These are phyloP conservation scores for Leptinotarsa lineolata DNA, from an alignment of 1,140 invertebrate genomes.

Conservation along the genomic window DNA sequence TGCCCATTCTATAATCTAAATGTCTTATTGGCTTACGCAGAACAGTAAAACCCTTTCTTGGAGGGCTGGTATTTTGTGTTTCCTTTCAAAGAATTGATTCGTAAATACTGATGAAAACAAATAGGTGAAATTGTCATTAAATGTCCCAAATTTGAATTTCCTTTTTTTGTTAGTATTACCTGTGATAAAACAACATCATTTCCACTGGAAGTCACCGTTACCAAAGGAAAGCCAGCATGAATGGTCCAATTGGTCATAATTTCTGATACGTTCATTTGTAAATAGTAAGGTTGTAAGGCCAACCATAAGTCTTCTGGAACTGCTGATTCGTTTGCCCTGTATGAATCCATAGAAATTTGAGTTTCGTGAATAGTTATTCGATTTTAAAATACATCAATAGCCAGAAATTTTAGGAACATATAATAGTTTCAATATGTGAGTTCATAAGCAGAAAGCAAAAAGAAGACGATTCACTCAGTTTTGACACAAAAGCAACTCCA, in stretches of 20 bases:
- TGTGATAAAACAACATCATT: constrained; percentile 33
- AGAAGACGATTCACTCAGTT: background rate
- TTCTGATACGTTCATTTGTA: constrained; percentile 32
- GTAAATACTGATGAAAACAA: too few species aligned
- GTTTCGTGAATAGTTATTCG: too few species aligned
- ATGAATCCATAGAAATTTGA: constrained; percentile 48
- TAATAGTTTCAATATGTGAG: background rate
- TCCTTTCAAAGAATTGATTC: too few species aligned
- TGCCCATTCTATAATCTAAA: too few species aligned
- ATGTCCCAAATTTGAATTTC: too few species aligned
- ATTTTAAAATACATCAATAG: too few species aligned
- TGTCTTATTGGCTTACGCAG: too few species aligned
- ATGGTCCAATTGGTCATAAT: constrained; percentile 63
- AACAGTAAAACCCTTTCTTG: too few species aligned
- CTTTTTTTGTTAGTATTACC: constrained; percentile 20
- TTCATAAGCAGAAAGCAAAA: background rate
- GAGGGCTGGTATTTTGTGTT: too few species aligned
- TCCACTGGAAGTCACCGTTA: constrained; percentile 52
- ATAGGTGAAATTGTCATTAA: too few species aligned
- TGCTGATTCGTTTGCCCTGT: constrained; percentile 54
- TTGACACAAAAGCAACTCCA: background rate
- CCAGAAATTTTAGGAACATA: too few species aligned
- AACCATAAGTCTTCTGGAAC: constrained; percentile 57
- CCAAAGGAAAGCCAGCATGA: constrained; percentile 68
- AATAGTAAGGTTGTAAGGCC: constrained; percentile 35